Conservation (phyloP, 2,113 vertebrate species). For the Petrocephalus microphthalmus region DNA sequence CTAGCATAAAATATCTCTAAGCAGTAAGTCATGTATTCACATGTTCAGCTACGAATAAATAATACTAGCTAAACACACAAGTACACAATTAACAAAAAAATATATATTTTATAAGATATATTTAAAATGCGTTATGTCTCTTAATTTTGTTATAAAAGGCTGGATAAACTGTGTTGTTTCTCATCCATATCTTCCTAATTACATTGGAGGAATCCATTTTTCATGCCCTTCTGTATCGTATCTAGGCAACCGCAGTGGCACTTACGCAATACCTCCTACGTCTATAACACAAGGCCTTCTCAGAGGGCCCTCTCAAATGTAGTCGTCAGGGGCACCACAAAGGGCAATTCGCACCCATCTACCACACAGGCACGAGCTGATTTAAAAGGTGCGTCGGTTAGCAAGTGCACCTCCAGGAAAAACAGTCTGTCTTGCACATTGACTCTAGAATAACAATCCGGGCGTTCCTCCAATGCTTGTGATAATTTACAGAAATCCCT, state of each 20-base stretch:
- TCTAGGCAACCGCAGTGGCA: slow-evolving; percentile 27
- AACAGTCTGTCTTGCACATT: background rate
- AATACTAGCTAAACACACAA: background rate
- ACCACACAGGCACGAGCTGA: background rate
- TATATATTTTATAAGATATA: background rate
- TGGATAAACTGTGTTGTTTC: background rate
- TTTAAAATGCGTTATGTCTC: background rate
- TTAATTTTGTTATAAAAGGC: background rate
- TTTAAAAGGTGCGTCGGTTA: background rate
- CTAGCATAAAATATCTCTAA: background rate
- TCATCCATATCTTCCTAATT: background rate
- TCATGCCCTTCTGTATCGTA: background rate
- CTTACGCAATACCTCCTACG: background rate
- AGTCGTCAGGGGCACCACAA: background rate
- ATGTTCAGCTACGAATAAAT: background rate
- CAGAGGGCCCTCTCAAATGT: background rate
- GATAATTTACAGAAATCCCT: background rate
- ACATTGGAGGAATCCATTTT: slow-evolving; percentile 4
- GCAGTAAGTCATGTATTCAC: background rate
- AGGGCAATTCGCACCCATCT: background rate
- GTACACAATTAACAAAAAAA: background rate
- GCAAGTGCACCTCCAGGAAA: background rate
- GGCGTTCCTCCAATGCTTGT: background rate
- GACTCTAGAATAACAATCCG: background rate
- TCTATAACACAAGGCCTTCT: background rate